Percentiles rank a stretch among this genome's conserved stretches.
These are phyloP conservation scores for Dermochelys coriacea DNA, from an alignment of 2,797 vertebrate genomes.

Conservation along the genomic window DNA sequence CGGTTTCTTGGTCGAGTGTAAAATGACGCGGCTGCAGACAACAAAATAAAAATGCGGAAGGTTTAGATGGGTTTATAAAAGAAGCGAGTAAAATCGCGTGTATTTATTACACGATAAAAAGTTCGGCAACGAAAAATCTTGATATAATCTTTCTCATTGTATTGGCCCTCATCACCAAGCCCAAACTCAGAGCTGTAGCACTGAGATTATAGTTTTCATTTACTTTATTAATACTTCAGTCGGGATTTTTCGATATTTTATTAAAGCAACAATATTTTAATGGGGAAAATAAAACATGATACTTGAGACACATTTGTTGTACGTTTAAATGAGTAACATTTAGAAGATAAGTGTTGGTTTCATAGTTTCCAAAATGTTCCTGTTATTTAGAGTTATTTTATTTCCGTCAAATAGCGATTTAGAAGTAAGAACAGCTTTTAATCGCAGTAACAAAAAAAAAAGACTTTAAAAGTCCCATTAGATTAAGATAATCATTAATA, in stretches of 20 bases:
- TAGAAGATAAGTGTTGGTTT: background rate
- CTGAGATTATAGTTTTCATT: background rate
- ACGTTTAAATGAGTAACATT: background rate
- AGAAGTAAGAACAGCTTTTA: background rate
- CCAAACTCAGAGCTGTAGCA: background rate
- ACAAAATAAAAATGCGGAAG: accelerated
- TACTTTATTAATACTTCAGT: background rate
- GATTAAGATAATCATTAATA: background rate
- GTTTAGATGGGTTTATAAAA: background rate
- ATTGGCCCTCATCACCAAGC: accelerated
- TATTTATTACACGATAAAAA: background rate
- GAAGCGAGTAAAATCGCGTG: background rate
- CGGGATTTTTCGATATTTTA: background rate
- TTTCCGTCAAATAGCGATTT: background rate
- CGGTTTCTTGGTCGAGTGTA: background rate
- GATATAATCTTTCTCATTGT: accelerated
- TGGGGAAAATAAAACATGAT: background rate
- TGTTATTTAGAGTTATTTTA: background rate
- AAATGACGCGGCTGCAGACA: background rate
- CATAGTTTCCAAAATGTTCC: background rate
- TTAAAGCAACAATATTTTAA: background rate
- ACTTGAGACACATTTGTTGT: background rate
- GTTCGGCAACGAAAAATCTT: accelerated
- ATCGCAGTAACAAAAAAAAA: background rate
- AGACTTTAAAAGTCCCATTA: background rate